phyloP scores from a whole-genome alignment of 2,113 vertebrate genomes.

The Rhagologus leucostigma region DNA sequence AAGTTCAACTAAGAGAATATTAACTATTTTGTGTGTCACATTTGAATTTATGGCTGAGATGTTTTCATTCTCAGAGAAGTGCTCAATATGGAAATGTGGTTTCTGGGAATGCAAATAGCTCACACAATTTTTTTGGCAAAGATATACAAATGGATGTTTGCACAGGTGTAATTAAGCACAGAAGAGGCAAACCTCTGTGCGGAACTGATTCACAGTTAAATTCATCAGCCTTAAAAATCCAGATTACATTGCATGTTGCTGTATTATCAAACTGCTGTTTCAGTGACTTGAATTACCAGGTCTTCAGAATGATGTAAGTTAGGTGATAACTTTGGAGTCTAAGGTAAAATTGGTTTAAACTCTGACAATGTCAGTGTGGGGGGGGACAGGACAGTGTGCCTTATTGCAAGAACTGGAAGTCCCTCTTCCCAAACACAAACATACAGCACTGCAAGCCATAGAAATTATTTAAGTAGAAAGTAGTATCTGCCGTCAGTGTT shows the following conservation, averaged over 20 bases:
- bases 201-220: conserved; percentile 70
- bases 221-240: conserved; percentile 55
- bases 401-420: background rate
- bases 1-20: background rate
- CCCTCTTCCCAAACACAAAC: background rate
- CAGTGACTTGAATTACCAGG: background rate
- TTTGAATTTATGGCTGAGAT: conserved; percentile 29
- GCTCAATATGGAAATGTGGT: conserved; percentile 52
- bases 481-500: background rate
- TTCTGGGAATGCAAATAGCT: conserved; percentile 68
- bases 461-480: conserved; percentile 11
- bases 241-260: conserved; percentile 36
- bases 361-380: background rate
- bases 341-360: conserved; percentile 9
- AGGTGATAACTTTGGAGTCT: conserved; percentile 24
- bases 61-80: conserved; percentile 12
- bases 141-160: conserved; percentile 74
- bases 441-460: background rate
- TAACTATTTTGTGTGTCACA: background rate
- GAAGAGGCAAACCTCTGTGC: conserved; percentile 68
- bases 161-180: conserved; percentile 73
- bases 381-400: background rate
- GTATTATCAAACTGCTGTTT: conserved; percentile 49
- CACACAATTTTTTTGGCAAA: conserved; percentile 46
- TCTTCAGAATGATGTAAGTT: background rate